Conservation (phyloP, 2,888 invertebrate genomes). For the Euzophera pinguis region DNA sequence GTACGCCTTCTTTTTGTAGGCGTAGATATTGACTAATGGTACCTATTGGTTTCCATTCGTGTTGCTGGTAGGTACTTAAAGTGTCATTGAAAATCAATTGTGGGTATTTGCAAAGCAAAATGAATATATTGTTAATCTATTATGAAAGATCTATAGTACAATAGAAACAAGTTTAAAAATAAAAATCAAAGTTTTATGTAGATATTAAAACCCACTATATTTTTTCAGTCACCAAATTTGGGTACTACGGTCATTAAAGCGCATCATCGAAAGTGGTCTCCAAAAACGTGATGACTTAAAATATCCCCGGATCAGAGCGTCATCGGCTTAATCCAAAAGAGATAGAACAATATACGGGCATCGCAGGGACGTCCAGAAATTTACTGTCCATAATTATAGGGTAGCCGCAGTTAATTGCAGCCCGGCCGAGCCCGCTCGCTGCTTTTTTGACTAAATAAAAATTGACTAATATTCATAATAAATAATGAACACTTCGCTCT, state of each 20-base stretch:
- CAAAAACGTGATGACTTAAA: slow-evolving; percentile 11
- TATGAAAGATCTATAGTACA: too few species aligned
- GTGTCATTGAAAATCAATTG: slow-evolving; percentile 4
- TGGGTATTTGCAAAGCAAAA: neutral
- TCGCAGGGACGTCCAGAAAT: slow-evolving; percentile 83
- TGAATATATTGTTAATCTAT: too few species aligned
- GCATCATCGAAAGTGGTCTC: slow-evolving; percentile 15
- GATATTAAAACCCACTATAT: too few species aligned
- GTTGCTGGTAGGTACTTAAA: too few species aligned
- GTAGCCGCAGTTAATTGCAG: slow-evolving; percentile 90
- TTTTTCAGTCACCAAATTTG: slow-evolving; percentile 1
- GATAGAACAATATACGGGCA: slow-evolving; percentile 71
- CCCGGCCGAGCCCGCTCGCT: slow-evolving; percentile 64
- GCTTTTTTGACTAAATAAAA: slow-evolving; percentile 78
- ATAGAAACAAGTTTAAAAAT: too few species aligned
- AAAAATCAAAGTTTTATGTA: too few species aligned
- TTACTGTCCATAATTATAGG: slow-evolving; percentile 93
- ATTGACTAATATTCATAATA: slow-evolving; percentile 81
- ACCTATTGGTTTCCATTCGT: too few species aligned
- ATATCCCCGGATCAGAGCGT: slow-evolving; percentile 14
- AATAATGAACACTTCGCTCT: slow-evolving; percentile 76
- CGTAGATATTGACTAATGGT: too few species aligned
- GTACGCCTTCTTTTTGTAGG: too few species aligned
- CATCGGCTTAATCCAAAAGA: slow-evolving; percentile 57
- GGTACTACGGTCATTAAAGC: slow-evolving; percentile 1